These are phyloP conservation scores for Sinocyclocheilus grahami DNA, from an alignment of 2,113 vertebrate genomes.

Conservation along the genomic window DNA sequence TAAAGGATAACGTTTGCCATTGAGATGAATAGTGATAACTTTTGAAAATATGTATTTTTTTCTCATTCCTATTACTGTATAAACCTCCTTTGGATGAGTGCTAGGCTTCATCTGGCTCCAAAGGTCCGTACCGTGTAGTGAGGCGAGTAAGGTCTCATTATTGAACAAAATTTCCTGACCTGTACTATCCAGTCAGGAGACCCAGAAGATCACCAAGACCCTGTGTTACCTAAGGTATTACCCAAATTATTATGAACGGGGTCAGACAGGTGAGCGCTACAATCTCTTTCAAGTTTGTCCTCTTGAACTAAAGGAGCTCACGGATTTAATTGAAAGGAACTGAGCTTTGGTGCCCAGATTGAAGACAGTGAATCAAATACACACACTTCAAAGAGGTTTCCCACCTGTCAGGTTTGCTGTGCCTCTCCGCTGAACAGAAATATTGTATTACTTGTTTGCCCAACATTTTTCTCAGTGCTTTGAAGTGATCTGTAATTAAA, in stretches of 20 bases:
- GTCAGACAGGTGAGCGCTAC: constrained; percentile 34
- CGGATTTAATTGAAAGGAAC: constrained; percentile 46
- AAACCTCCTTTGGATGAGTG: not conserved
- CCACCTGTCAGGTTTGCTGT: constrained; percentile 7
- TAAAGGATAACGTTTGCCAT: not conserved
- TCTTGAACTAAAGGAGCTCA: constrained; percentile 36
- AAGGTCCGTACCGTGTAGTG: not conserved
- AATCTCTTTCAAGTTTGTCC: constrained; percentile 26
- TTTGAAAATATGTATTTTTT: not conserved
- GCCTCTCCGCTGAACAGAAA: constrained; percentile 16
- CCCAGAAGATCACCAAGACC: constrained; percentile 22
- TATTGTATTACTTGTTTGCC: constrained; percentile 47
- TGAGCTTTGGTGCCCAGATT: constrained; percentile 21
- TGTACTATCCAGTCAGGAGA: not conserved
- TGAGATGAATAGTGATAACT: not conserved
- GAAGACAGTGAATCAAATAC: constrained; percentile 25
- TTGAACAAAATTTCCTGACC: constrained; percentile 11
- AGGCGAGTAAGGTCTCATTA: constrained; percentile 33
- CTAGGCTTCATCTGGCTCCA: constrained; percentile 9
- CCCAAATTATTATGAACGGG: constrained; percentile 25
- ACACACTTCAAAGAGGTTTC: constrained; percentile 44
- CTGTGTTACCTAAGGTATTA: not conserved
- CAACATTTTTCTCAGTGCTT: constrained; percentile 30
- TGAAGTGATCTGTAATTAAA: constrained; percentile 62
- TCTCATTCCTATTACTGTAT: not conserved